A percentile compares a stretch with the other conserved stretches of the same genome.
These are phyloP conservation scores for Sebastes fasciatus DNA, from an alignment of 2,113 vertebrate genomes.

Conservation along the genomic window DNA sequence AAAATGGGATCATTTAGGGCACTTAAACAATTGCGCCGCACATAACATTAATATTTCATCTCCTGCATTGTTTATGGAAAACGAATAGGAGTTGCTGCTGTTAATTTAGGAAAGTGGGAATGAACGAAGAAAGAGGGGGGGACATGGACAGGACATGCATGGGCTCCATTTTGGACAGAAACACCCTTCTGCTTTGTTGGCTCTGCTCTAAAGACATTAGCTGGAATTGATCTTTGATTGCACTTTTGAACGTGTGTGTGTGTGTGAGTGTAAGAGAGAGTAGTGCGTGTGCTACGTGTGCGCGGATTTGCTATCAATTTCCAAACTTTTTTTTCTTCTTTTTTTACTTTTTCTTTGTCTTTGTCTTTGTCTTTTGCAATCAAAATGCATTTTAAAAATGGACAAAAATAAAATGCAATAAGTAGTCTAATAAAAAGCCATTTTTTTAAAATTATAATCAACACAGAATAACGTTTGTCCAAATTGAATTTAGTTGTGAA, in stretches of 20 bases:
- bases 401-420: neutral
- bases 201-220: conserved; percentile 56
- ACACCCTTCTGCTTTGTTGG: conserved; percentile 59
- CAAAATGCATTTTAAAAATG: neutral
- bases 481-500: conserved; percentile 39
- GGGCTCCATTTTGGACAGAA: conserved; percentile 56
- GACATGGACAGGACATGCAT: neutral
- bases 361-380: neutral
- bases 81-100: conserved; percentile 70
- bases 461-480: conserved; percentile 12
- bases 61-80: conserved; percentile 83
- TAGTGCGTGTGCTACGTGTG: neutral
- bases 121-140: neutral
- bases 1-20: conserved; percentile 92
- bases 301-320: neutral
- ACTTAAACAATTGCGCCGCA: conserved; percentile 91
- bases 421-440: neutral
- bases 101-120: conserved; percentile 66
- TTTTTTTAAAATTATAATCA: conserved; percentile 14
- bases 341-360: neutral
- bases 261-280: neutral
- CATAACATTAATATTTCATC: conserved; percentile 88
- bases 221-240: conserved; percentile 63
- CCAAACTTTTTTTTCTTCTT: neutral
- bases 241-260: conserved; percentile 37